Conservation (phyloP, 2,113 vertebrate species). For the Tursiops truncatus region DNA sequence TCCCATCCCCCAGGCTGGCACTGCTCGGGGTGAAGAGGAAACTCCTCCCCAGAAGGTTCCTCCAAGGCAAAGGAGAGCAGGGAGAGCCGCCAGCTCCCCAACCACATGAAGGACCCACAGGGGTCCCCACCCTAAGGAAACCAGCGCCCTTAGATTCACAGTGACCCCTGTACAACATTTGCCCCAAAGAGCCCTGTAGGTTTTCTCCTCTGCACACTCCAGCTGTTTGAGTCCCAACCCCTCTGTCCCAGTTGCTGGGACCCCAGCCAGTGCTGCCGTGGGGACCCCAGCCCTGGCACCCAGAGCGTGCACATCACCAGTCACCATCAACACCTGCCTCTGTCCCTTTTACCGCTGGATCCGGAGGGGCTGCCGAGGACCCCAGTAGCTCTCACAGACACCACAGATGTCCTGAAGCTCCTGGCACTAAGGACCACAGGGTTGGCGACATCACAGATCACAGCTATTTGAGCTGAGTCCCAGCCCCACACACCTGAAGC, state of each 20-base stretch:
- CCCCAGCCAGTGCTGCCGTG: too few relatives aligned
- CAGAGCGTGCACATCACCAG: accelerated
- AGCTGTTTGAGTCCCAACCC: neutral
- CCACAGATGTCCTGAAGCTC: neutral
- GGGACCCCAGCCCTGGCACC: neutral
- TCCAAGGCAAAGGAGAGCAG: too few relatives aligned
- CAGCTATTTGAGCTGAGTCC: neutral
- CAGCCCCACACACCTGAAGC: neutral
- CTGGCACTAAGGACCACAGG: neutral
- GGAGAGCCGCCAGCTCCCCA: neutral
- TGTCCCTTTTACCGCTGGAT: neutral
- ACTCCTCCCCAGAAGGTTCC: neutral
- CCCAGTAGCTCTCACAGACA: neutral
- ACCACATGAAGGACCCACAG: neutral
- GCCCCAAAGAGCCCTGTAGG: accelerated
- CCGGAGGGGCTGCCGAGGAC: neutral
- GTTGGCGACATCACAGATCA: neutral
- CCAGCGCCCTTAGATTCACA: neutral
- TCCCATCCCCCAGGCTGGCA: accelerated
- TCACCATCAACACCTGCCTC: accelerated
- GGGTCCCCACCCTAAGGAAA: neutral
- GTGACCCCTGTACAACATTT: neutral
- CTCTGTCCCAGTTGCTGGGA: neutral
- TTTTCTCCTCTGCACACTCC: neutral
- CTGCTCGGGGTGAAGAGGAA: accelerated